Percentiles rank a stretch among this genome's conserved stretches.
Evolutionary conservation across 2,888 invertebrate genomes (phyloP).

Genomic region (Theretra japonica): DNA sequence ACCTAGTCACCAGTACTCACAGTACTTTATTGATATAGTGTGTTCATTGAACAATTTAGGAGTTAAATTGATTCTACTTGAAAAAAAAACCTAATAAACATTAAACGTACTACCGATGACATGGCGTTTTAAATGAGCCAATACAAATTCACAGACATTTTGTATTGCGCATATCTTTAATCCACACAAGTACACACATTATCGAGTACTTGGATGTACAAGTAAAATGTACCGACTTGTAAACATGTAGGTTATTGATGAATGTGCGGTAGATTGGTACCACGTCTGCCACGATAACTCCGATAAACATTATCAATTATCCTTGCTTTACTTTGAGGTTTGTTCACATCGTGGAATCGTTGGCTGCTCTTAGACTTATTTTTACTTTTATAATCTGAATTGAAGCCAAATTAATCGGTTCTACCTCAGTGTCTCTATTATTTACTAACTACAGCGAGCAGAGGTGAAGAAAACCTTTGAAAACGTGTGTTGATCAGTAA

Average conservation of each 20-base stretch:
- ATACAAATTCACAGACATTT: not conserved
- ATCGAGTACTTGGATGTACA: not conserved
- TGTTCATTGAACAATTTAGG: too few relatives aligned
- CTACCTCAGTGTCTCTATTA: too few relatives aligned
- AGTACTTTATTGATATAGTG: too few relatives aligned
- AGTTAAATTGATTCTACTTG: too few relatives aligned
- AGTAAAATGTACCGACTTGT: slow-evolving; percentile 10
- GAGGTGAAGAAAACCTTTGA: too few relatives aligned
- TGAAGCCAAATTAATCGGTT: too few relatives aligned
- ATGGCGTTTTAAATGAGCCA: not conserved
- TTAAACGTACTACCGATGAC: too few relatives aligned
- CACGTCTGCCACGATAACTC: not conserved
- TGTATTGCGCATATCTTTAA: not conserved
- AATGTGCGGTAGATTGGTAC: not conserved
- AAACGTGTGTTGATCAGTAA: too few relatives aligned
- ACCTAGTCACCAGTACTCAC: too few relatives aligned
- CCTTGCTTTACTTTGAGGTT: not conserved
- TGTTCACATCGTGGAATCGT: not conserved
- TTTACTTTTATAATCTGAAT: too few relatives aligned
- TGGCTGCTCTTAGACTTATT: not conserved
- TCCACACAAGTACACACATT: not conserved
- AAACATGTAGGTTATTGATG: slow-evolving; percentile 27
- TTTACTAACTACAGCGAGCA: too few relatives aligned
- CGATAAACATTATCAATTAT: slow-evolving; percentile 12
- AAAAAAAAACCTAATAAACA: too few relatives aligned